These are phyloP conservation scores for Pangasianodon hypophthalmus DNA, from an alignment of 2,113 vertebrate species.

Conservation along the genomic window DNA sequence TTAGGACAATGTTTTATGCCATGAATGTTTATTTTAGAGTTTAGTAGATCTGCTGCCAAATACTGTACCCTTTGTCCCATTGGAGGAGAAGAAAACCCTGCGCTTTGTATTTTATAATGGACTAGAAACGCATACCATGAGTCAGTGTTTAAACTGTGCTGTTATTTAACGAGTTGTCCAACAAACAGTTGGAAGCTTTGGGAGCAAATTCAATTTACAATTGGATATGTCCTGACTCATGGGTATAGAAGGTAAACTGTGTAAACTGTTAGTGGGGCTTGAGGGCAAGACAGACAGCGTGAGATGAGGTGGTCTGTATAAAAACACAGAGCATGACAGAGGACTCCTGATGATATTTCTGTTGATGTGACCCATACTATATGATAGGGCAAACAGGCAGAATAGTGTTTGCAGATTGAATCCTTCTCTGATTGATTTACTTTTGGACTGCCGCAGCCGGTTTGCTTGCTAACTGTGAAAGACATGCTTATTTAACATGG, in stretches of 20 bases:
- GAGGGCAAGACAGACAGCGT: background rate
- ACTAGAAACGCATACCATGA: background rate
- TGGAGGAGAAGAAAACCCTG: background rate
- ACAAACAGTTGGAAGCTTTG: slow-evolving; percentile 19
- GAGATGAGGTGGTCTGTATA: slow-evolving; percentile 35
- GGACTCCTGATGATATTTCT: slow-evolving; percentile 44
- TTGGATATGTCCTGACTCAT: slow-evolving; percentile 16
- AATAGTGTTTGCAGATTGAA: slow-evolving; percentile 55
- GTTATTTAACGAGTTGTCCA: slow-evolving; percentile 26
- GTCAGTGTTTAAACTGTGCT: background rate
- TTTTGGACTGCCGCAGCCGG: slow-evolving; percentile 21
- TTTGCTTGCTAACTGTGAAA: slow-evolving; percentile 18
- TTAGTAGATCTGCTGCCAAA: slow-evolving; percentile 1
- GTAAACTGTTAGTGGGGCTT: slow-evolving; percentile 29
- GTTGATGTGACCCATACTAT: slow-evolving; percentile 40
- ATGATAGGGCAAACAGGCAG: slow-evolving; percentile 47
- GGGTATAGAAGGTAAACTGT: slow-evolving; percentile 30
- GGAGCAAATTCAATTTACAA: background rate
- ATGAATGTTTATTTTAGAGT: slow-evolving; percentile 5
- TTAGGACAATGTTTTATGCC: background rate
- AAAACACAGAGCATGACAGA: slow-evolving; percentile 40
- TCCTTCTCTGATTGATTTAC: slow-evolving; percentile 53
- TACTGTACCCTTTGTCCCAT: background rate
- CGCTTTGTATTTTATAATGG: background rate
- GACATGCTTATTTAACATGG: slow-evolving; percentile 38